Conservation (phyloP, 2,888 invertebrate species). For the Agrotis puta region DNA sequence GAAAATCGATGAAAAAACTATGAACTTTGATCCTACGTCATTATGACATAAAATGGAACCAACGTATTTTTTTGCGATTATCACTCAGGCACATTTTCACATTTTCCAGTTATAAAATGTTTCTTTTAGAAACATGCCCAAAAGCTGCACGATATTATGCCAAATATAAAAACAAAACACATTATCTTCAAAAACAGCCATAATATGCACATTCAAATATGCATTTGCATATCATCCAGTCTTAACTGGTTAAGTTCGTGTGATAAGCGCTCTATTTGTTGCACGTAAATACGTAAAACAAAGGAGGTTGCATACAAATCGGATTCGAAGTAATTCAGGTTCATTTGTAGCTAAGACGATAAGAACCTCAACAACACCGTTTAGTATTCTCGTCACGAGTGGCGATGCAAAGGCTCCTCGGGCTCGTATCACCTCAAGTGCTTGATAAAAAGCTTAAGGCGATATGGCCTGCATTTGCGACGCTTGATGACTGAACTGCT, state of each 20-base stretch:
- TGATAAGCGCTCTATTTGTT: slow-evolving; percentile 15
- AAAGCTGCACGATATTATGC: too few species aligned
- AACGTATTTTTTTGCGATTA: too few species aligned
- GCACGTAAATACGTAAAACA: slow-evolving; percentile 35
- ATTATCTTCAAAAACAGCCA: too few species aligned
- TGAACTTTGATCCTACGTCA: too few species aligned
- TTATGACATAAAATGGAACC: too few species aligned
- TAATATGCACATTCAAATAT: too few species aligned
- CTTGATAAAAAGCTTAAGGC: slow-evolving; percentile 25
- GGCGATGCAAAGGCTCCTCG: slow-evolving; percentile 31
- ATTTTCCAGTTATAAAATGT: too few species aligned
- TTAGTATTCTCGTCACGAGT: slow-evolving; percentile 38
- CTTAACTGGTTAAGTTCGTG: slow-evolving; percentile 17
- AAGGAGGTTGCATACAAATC: slow-evolving; percentile 38
- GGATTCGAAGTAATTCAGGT: slow-evolving; percentile 29
- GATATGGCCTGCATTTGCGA: slow-evolving; percentile 23
- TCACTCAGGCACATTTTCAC: too few species aligned
- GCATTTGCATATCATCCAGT: too few species aligned
- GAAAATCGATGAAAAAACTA: too few species aligned
- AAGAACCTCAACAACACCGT: slow-evolving; percentile 24
- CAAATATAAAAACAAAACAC: too few species aligned
- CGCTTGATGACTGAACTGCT: not conserved
- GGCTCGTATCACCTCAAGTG: slow-evolving; percentile 23
- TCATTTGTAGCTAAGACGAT: slow-evolving; percentile 38
- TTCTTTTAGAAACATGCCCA: too few species aligned